Evolutionary conservation across 2,888 invertebrate species (phyloP), one percentile per base, ranked within the genome.

Genomic region (Eilema caniola): DNA sequence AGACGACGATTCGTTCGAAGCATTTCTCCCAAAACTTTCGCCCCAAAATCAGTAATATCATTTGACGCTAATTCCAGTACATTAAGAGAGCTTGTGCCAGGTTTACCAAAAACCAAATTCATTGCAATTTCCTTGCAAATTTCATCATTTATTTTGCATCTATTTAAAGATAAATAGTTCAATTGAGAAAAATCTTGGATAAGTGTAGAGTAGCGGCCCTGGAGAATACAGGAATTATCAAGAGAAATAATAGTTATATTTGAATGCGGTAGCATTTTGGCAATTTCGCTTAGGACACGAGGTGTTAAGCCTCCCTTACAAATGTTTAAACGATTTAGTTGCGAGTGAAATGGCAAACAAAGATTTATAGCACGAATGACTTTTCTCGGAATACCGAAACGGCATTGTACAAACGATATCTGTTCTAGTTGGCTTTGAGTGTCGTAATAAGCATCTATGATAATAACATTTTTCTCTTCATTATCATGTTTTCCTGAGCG

Each of bases 221-320:
- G 80, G 1, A 81, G 77, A 0, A 92, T 76, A 69, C 70, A 69
- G 5, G 85, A 83, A 62, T 87, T 86, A 66, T 93, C 92, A 0
- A 92, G 79, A 73, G 85, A 86, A 28, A 93, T 62, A n/a, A 92
- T 88, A 3, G 88, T 88, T 66, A 93, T 76, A 68, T 87, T 88
- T 4, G 92, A 91, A 75, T 81, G 79, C 0, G 85, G 85, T 1
- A 92, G 74, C 24, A 90, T 76, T 73, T 87, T 88, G 4, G 77
- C 74, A 3, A 92, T 85, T 71, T 90, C 89, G 53, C 81, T 63
- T 7, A 92, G 20, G 12, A 83, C 47, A 23, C 25, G 7, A 7
- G 72, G n/a, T 25, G 80, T 77, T 0, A 91, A 70, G 8, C 82
- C 77, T 16, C 81, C 79, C 66, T 77, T 85, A 16, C 73, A 76